A percentile compares a stretch with the other conserved stretches of the same genome.
Conservation (phyloP, 92 coral and sea anemone genomes). For the Virgularia gustaviana region DNA sequence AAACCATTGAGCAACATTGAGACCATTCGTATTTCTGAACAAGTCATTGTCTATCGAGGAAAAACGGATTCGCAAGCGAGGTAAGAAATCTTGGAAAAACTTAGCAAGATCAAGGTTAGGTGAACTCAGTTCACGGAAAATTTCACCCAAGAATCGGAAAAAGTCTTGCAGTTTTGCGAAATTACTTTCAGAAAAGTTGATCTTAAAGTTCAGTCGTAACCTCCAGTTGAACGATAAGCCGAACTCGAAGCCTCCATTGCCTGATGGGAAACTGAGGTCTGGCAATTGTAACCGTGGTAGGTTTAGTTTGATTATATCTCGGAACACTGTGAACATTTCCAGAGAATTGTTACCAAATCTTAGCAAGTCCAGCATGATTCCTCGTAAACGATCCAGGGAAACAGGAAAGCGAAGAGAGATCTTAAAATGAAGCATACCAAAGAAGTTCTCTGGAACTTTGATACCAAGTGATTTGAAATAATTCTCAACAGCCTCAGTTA, state of each 20-base stretch:
- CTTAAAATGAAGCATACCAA: slow-evolving; percentile 70
- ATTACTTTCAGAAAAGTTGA: slow-evolving; percentile 57
- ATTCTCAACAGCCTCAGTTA: slow-evolving; percentile 67
- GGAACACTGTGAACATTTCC: slow-evolving; percentile 67
- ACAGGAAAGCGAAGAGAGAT: slow-evolving; percentile 66
- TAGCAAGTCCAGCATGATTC: slow-evolving; percentile 50
- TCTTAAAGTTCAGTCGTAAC: slow-evolving; percentile 56
- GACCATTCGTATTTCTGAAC: slow-evolving; percentile 17
- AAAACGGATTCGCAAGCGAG: slow-evolving; percentile 56
- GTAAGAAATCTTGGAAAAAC: slow-evolving; percentile 69
- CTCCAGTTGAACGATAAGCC: slow-evolving; percentile 80
- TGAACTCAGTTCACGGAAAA: slow-evolving; percentile 57
- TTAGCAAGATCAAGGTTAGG: slow-evolving; percentile 61
- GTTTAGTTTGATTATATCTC: slow-evolving; percentile 50
- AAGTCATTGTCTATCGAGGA: slow-evolving; percentile 8
- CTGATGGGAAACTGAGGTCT: slow-evolving; percentile 43
- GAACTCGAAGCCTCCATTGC: slow-evolving; percentile 57
- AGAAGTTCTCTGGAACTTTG: slow-evolving; percentile 66
- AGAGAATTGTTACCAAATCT: slow-evolving; percentile 69
- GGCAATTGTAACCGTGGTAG: slow-evolving; percentile 65
- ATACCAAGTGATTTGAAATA: slow-evolving; percentile 61
- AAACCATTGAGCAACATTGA: slow-evolving; percentile 28
- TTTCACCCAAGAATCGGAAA: slow-evolving; percentile 53
- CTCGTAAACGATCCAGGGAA: slow-evolving; percentile 66
- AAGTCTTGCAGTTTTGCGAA: slow-evolving; percentile 54